Evolutionary conservation across 2,797 vertebrate species (phyloP).

Genomic region (Telmatherina bonti): DNA sequence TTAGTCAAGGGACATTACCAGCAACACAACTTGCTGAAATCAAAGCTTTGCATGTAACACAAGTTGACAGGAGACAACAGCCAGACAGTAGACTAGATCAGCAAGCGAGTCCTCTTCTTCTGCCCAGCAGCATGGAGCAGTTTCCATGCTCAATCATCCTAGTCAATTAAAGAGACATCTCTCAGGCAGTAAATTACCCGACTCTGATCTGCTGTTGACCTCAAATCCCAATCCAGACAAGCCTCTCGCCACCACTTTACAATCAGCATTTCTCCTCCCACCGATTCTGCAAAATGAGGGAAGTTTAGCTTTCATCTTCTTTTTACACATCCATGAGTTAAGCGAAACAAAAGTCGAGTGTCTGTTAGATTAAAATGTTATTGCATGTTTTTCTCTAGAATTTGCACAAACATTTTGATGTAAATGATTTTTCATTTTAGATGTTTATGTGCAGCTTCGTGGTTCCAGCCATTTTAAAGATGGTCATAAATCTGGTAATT

Average conservation of each 20-base stretch:
- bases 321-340: constrained; percentile 14
- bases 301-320: constrained; percentile 42
- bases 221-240: constrained; percentile 64
- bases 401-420: constrained; percentile 33
- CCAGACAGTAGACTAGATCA: constrained; percentile 57
- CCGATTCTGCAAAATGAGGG: constrained; percentile 27
- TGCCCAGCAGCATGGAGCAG: constrained; percentile 55
- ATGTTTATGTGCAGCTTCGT: constrained; percentile 36
- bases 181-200: constrained; percentile 67
- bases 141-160: constrained; percentile 70
- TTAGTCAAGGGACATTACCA: background rate
- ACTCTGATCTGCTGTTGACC: constrained; percentile 69
- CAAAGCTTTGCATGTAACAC: constrained; percentile 22
- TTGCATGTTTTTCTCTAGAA: constrained; percentile 30
- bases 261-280: constrained; percentile 47
- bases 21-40: constrained; percentile 19
- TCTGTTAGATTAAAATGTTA: constrained; percentile 3
- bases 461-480: constrained; percentile 58
- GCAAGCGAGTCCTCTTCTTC: constrained; percentile 39
- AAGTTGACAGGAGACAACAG: constrained; percentile 40
- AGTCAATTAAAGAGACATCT: constrained; percentile 72
- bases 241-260: constrained; percentile 45
- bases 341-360: constrained; percentile 30
- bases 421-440: constrained; percentile 27
- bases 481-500: constrained; percentile 65